These are phyloP conservation scores for Poecile montanus DNA, from an alignment of 2,797 vertebrate genomes.

Conservation along the genomic window DNA sequence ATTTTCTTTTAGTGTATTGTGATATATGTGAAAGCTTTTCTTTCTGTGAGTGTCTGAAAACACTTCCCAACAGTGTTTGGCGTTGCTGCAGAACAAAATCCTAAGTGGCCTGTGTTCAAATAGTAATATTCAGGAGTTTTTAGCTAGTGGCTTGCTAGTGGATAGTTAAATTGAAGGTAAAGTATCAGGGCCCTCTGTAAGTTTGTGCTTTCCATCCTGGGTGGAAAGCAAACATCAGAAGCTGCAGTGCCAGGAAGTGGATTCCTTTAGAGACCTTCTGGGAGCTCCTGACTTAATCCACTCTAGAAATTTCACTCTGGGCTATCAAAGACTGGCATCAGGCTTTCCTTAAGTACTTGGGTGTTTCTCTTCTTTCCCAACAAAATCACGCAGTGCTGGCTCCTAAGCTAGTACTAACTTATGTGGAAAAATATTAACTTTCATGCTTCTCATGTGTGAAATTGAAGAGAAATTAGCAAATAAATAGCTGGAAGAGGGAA, in stretches of 20 bases:
- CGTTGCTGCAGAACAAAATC: background rate
- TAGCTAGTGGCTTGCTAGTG: background rate
- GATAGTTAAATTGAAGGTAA: background rate
- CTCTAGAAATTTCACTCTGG: background rate
- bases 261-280: conserved; percentile 13
- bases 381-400: background rate
- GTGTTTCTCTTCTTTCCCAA: background rate
- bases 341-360: background rate
- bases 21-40: background rate
- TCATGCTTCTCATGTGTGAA: background rate
- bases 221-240: background rate
- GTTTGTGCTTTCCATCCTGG: background rate
- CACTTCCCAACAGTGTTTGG: background rate
- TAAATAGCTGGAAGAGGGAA: background rate
- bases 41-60: background rate
- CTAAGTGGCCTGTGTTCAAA: background rate
- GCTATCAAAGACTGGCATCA: background rate
- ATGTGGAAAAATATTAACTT: background rate
- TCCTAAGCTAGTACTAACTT: background rate
- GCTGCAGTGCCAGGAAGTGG: background rate
- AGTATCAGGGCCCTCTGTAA: background rate
- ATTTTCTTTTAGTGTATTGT: background rate
- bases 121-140: background rate
- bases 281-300: background rate
- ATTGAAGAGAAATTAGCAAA: background rate